Percentiles rank a stretch among this genome's conserved stretches.
phyloP scores from a whole-genome alignment of 2,113 vertebrate genomes.

The Mastomys coucha region DNA sequence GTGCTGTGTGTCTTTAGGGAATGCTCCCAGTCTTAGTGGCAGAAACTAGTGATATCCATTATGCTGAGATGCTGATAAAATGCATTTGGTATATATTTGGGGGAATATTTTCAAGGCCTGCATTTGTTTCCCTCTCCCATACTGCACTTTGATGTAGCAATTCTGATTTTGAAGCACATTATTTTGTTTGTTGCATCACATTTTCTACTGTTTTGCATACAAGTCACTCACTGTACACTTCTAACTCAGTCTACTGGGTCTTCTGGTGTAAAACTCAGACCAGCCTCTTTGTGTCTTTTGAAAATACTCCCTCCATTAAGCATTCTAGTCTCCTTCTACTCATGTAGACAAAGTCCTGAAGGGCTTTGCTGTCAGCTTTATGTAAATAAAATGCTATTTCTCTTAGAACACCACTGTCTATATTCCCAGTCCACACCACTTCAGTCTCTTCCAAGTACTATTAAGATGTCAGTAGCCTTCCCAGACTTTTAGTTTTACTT shows the following conservation, averaged over 20 bases:
- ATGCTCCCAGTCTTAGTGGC: neutral
- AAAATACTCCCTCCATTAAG: neutral
- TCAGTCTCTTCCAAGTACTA: neutral
- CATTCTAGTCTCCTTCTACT: neutral
- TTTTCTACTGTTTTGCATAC: neutral
- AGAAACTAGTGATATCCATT: neutral
- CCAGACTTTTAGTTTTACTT: neutral
- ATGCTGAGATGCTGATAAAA: neutral
- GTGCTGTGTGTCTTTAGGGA: neutral
- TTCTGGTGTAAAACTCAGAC: neutral
- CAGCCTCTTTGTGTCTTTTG: neutral
- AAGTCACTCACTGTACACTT: neutral
- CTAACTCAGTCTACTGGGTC: neutral
- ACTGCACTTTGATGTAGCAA: neutral
- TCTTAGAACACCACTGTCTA: neutral
- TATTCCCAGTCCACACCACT: neutral
- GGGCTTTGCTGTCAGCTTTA: neutral
- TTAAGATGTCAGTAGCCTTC: neutral
- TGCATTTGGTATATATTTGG: neutral
- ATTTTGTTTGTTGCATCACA: neutral
- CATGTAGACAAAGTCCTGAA: neutral
- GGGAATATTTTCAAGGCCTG: neutral
- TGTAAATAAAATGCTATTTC: neutral
- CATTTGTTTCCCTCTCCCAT: no score
- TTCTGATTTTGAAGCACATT: neutral